Evolutionary conservation across 2,888 invertebrate genomes (phyloP), one percentile per base, ranked within the genome.

Genomic region (Palloptera scutellata): DNA sequence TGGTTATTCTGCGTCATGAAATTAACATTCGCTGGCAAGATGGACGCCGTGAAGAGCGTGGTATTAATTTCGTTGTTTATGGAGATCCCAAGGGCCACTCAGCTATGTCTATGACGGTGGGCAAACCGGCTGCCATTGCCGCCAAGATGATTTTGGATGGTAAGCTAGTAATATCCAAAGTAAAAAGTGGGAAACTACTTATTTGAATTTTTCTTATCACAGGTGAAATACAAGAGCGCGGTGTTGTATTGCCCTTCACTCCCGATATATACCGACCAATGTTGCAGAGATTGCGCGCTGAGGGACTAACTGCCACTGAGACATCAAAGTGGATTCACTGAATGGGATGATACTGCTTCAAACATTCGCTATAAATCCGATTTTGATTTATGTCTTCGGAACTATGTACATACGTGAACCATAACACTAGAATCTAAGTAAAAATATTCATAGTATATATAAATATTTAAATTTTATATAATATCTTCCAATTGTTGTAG

Each of bases 61-160:
- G 90, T 70, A 91, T 95, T 61, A 95, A 93, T 72, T 89, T 98
- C 86, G 94, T 98, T 0, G 92, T 92, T 65, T 96, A 99, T 75
- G 98, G 98, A 0, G 91, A 93, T 70, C 86, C 88, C 0, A 77
- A 83, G 12, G 92, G 93, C 1, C 95, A 95, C 84, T 97, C 98
- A 0, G 99, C 99, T 40, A 99, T 99, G 99, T 93, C 96, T 0
- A 90, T 93, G 78, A 94, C 95, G 10, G 96, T 97, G 10, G 96
- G 96, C 20, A 95, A 91, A 86, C 98, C 92, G 0, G 92, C 97
- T 8, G 99, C 96, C 19, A 98, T 99, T 76, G 97, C 98, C 1
- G 91, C 96, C 1, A 97, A 97, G 86, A 99, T 99, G 99, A 90
- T 99, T 70, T 87, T 99, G 13, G 96, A 97, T 84, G 98, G 84